These are phyloP conservation scores for Altica lythri DNA, from an alignment of 2,888 invertebrate species.

Conservation along the genomic window DNA sequence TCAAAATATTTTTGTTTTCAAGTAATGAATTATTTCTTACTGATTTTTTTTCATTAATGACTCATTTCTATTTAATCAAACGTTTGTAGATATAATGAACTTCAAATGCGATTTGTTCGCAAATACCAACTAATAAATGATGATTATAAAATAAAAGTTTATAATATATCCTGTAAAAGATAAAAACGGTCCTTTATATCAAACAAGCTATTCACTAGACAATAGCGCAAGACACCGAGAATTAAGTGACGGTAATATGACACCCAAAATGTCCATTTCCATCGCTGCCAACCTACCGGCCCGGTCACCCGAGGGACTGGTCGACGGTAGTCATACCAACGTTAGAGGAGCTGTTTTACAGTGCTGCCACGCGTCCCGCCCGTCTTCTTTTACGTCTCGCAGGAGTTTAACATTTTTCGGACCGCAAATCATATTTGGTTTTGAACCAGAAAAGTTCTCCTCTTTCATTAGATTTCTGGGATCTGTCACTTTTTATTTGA, in stretches of 20 bases:
- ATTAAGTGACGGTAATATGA: conserved; percentile 57
- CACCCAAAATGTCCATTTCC: conserved; percentile 53
- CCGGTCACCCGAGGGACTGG: conserved; percentile 38
- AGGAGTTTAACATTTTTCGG: conserved; percentile 46
- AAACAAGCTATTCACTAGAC: conserved; percentile 26
- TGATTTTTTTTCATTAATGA: too few relatives aligned
- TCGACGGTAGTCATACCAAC: conserved; percentile 35
- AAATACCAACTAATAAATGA: too few relatives aligned
- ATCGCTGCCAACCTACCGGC: conserved; percentile 36
- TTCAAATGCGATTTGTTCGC: too few relatives aligned
- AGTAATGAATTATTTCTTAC: too few relatives aligned
- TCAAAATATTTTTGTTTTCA: too few relatives aligned
- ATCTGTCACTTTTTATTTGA: conserved; percentile 42
- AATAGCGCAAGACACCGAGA: conserved; percentile 51
- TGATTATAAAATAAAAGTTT: too few relatives aligned
- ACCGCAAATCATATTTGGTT: conserved; percentile 50
- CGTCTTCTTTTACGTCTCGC: conserved; percentile 51
- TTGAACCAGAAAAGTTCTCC: conserved; percentile 40
- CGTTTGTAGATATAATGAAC: too few relatives aligned
- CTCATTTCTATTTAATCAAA: too few relatives aligned
- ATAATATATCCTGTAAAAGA: too few relatives aligned
- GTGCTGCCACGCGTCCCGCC: conserved; percentile 50
- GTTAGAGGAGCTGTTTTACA: conserved; percentile 46
- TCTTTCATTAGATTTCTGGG: conserved; percentile 38
- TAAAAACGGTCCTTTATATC: not conserved